Evolutionary conservation across 2,797 vertebrate species (phyloP).

Genomic region (Vultur gryphus): DNA sequence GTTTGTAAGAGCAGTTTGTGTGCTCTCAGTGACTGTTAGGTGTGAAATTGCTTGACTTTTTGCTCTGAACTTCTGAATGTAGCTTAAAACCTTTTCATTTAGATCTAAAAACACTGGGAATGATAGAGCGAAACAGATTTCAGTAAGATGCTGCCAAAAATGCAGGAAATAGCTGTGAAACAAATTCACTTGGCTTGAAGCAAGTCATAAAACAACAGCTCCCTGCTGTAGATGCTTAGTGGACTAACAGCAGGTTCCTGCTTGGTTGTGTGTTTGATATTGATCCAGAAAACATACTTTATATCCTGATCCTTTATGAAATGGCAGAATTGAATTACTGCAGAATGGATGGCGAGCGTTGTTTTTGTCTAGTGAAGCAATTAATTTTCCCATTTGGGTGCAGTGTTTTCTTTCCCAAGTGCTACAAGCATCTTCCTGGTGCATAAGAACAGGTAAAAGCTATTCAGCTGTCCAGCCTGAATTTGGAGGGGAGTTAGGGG

Average conservation of each 20-base stretch:
- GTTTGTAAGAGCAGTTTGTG: neutral
- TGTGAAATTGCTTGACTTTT: neutral
- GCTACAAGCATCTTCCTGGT: neutral
- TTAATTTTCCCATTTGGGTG: neutral
- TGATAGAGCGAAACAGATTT: constrained; percentile 36
- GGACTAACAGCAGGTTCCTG: constrained; percentile 46
- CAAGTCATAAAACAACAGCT: constrained; percentile 17
- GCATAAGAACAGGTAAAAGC: neutral
- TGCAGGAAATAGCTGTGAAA: constrained; percentile 56
- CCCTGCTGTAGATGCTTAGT: constrained; percentile 50
- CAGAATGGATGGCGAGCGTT: neutral
- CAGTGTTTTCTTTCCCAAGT: neutral
- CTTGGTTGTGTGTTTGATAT: constrained; percentile 24
- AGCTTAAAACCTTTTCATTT: constrained; percentile 2
- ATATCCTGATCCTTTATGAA: neutral
- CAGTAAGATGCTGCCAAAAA: constrained; percentile 38
- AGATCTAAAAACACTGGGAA: neutral
- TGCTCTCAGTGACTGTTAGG: neutral
- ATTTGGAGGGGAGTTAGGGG: neutral
- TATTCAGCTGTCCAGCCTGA: neutral
- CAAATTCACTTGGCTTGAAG: constrained; percentile 49
- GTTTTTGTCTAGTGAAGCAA: neutral
- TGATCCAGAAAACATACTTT: constrained; percentile 29
- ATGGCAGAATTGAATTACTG: neutral
- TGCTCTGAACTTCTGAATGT: constrained; percentile 15